Evolutionary conservation across 2,888 invertebrate species (phyloP), one percentile per base, ranked within the genome.

Genomic region (Slavum lentiscoides): DNA sequence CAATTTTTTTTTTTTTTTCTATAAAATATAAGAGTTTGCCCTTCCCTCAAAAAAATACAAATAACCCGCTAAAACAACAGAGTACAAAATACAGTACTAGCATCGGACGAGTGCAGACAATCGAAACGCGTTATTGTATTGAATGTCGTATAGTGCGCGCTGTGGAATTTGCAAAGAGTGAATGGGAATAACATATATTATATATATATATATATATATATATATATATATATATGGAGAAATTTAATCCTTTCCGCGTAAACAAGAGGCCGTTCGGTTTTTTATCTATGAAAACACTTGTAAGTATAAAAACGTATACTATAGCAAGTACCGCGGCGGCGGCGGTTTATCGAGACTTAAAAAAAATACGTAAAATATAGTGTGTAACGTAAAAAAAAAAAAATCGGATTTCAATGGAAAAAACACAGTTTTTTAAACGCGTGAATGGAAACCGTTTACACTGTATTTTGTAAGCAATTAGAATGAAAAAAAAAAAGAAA

Each of bases 401-500:
- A 75, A 67, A 43, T 67, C 58, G 39, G 58, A 66, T 68, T 55
- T 76, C 49, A 76, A 76, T 76, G 59, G n/a, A n/a, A 76, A 76
- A 76, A 76, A 30, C 59, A 49, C 68, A 1, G 30, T 30, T 30
- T 30, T 30, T 4, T 43, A n/a, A 11, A 49, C 75, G 67, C 59
- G 59, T 68, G 75, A 76, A 76, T 76, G 75, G 30, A 76, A 76
- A 68, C 59, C 75, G 59, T 76, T 76, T 76, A 76, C 75, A 49
- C 59, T n/a, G 30, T 30, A 30, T 30, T 30, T 59, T 30, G 49
- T 59, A 68, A 76, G 75, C 75, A 76, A 76, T 76, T 76, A 76
- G 67, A n/a, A 76, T 49, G 68, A 75, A 30, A 2, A 30, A 30
- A 30, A 30, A 30, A 30, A 30, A 30, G 4, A 30, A 30, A 30